Base-by-base conservation (phyloP, 2,797 vertebrate species). In the Pseudomugil gertrudae region DNA sequence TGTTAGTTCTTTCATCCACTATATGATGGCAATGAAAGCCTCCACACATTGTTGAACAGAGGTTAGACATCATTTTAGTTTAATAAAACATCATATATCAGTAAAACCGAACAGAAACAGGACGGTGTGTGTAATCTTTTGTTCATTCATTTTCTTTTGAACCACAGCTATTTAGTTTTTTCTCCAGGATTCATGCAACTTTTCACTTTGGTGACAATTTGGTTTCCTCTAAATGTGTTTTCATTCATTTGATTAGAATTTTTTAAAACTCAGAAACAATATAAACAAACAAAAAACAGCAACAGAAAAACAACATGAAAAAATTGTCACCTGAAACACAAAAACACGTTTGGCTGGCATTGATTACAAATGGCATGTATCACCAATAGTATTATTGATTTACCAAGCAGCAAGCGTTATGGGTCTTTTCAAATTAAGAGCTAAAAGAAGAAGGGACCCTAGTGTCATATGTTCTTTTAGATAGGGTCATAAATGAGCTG, bases 1-100 rank as follows among this genome's bases (percentile, higher is more conserved):
- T 89, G 85, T 85, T 85, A 86, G 87, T 90, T 89, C 88, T 83
- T 79, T 88, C 87, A 89, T 89, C 82, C 85, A 79, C 85, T 74
- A 72, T 81, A 76, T 81, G 83, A 88, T 64, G 66, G 81, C 70
- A 76, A 79, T 76, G 72, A 84, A 87, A 89, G 74, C 81, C 70
- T 87, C 74, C 74, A 73, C 81, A 69, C 77, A 57, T 71, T 81
- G 76, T 73, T 85, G 51, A 79, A 76, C 70, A 50, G 60, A 53
- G 69, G 67, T 65, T 67, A 47, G 66, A 58, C 69, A 51, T 71
- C 67, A 54, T 74, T 74, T 71, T 59, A 55, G 26, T 77, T 63
- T 50, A 75, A 66, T 63, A 57, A 63, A 40, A 63, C 38, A 11
- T 47, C 56, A 78, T 69, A 66, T 62, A 74, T 84, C 74, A 79